Evolutionary conservation across 1,140 invertebrate genomes (phyloP).

Genomic region (Heterodera schachtii): DNA sequence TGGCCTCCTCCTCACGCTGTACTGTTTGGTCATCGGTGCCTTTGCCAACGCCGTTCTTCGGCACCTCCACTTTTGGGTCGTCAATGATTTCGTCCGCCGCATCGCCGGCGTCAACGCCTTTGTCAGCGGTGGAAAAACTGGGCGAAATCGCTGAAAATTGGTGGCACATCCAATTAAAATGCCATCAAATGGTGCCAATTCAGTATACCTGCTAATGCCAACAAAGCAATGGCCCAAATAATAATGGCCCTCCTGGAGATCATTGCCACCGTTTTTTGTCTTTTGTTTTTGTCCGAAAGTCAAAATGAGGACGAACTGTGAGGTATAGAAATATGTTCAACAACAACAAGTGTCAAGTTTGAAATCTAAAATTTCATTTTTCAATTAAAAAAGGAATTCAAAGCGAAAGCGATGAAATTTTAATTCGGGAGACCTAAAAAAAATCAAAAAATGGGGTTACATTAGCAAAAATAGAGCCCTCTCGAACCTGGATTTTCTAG

Average conservation of each 20-base stretch:
- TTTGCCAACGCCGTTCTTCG: conserved; percentile 27
- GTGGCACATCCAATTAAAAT: not conserved
- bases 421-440: too few relatives aligned
- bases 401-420: too few relatives aligned
- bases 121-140: conserved; percentile 40
- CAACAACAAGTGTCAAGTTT: not conserved
- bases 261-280: not conserved
- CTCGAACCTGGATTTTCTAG: too few relatives aligned
- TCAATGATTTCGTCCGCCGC: conserved; percentile 31
- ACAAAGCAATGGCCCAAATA: conserved; percentile 4
- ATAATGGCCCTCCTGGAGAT: conserved; percentile 19
- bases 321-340: not conserved
- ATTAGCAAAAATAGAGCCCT: too few relatives aligned
- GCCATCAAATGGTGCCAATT: not conserved
- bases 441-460: too few relatives aligned
- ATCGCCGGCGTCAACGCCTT: conserved; percentile 41
- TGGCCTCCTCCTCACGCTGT: conserved; percentile 84
- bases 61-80: conserved; percentile 55
- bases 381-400: too few relatives aligned
- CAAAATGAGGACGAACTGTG: not conserved
- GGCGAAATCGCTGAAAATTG: conserved; percentile 16
- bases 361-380: conserved; percentile 13
- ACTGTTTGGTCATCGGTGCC: conserved; percentile 35
- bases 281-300: not conserved
- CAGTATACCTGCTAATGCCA: conserved; percentile 14